phyloP scores from a whole-genome alignment of 2,888 invertebrate genomes.

The Ormyrus nitidulus region DNA sequence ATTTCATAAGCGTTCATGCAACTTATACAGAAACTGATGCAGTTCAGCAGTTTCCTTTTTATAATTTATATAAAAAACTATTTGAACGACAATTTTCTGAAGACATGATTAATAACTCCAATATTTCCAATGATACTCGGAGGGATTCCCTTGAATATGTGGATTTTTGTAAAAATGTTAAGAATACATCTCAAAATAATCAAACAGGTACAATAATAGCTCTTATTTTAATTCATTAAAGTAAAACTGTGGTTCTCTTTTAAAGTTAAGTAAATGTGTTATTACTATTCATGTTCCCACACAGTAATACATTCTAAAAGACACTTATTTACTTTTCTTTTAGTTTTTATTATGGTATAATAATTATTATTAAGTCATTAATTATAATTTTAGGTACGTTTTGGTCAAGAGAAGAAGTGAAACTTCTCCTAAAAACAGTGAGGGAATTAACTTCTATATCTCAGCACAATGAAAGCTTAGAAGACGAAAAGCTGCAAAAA shows the following conservation, averaged over 20 bases:
- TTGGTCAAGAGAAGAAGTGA: slow-evolving; percentile 62
- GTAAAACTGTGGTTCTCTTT: no score
- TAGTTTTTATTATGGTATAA: neutral
- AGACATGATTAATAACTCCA: slow-evolving; percentile 22
- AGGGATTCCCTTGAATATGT: slow-evolving; percentile 36
- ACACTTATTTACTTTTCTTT: neutral
- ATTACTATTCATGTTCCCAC: no score
- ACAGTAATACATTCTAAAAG: neutral
- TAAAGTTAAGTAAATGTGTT: no score
- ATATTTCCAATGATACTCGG: neutral
- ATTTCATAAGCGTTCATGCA: slow-evolving; percentile 56
- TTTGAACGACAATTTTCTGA: slow-evolving; percentile 54
- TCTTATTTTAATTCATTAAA: no score
- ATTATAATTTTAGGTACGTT: slow-evolving; percentile 33
- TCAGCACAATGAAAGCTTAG: slow-evolving; percentile 59
- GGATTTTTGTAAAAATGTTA: slow-evolving; percentile 22
- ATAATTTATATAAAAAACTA: slow-evolving; percentile 59
- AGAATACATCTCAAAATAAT: slow-evolving; percentile 7
- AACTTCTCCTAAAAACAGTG: slow-evolving; percentile 58
- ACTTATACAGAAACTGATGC: slow-evolving; percentile 54
- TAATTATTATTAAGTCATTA: neutral
- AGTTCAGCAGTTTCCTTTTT: slow-evolving; percentile 60
- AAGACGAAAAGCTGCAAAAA: slow-evolving; percentile 58
- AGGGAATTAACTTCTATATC: slow-evolving; percentile 57
- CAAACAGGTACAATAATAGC: slow-evolving; percentile 17